phyloP scores from a whole-genome alignment of 2,888 invertebrate genomes.

The Andrena haemorrhoa region DNA sequence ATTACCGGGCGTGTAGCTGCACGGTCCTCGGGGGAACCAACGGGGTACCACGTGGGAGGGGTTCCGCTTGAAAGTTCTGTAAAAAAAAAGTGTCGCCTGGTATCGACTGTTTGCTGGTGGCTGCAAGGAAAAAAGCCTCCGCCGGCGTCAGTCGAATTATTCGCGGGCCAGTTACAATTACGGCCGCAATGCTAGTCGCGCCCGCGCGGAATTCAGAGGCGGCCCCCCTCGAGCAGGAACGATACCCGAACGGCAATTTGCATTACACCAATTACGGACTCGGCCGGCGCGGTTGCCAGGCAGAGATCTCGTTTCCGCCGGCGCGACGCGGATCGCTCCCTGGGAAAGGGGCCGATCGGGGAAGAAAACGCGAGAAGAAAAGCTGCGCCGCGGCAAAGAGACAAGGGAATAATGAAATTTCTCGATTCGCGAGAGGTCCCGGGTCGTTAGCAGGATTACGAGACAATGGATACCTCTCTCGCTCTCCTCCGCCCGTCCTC shows the following conservation, averaged over 20 bases:
- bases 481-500: background rate
- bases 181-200: constrained; percentile 22
- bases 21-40: background rate
- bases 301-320: background rate
- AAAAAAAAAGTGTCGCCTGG: constrained; percentile 19
- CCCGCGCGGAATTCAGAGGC: background rate
- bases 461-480: constrained; percentile 61
- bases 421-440: constrained; percentile 48
- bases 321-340: background rate
- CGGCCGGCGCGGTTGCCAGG: background rate
- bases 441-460: constrained; percentile 71
- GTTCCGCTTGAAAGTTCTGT: constrained; percentile 1
- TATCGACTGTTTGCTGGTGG: constrained; percentile 6
- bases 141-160: constrained; percentile 16
- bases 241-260: constrained; percentile 7
- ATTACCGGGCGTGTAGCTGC: constrained; percentile 30
- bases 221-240: background rate
- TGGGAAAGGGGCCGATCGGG: background rate
- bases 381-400: background rate
- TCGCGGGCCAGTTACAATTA: constrained; percentile 20
- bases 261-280: constrained; percentile 18
- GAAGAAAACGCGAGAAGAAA: background rate
- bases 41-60: background rate
- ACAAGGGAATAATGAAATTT: constrained; percentile 45
- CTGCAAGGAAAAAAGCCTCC: background rate